phyloP scores from a whole-genome alignment of 2,888 invertebrate species.

The Teleiodes luculella region DNA sequence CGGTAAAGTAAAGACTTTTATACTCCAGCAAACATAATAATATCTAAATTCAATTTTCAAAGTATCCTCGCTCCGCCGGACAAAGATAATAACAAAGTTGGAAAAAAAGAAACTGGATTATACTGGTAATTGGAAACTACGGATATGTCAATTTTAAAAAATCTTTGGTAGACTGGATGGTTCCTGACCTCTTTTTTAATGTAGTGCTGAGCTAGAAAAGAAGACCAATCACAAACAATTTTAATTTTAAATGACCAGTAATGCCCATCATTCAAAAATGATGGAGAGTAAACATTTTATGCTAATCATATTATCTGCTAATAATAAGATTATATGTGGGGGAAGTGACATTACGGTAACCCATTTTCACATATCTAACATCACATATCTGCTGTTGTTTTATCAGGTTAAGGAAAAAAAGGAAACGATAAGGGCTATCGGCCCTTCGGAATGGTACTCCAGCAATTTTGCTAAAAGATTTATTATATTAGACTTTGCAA shows the following conservation, averaged over 20 bases:
- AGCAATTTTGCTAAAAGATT: constrained; percentile 16
- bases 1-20: constrained; percentile 42
- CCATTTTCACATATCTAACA: neutral
- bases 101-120: constrained; percentile 11
- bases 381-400: neutral
- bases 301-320: no score
- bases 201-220: no score
- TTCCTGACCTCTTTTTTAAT: no score
- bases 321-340: no score
- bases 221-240: no score
- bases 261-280: no score
- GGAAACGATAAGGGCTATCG: constrained; percentile 7
- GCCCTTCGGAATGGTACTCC: constrained; percentile 10
- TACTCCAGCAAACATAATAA: constrained; percentile 46
- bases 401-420: neutral
- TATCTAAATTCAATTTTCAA: constrained; percentile 47
- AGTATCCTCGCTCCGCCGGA: constrained; percentile 27
- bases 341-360: no score
- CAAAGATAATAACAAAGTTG: constrained; percentile 37
- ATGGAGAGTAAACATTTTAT: no score
- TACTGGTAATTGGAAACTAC: neutral
- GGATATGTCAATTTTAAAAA: neutral
- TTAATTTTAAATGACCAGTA: no score
- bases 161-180: no score
- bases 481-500: constrained; percentile 16